These are phyloP conservation scores for Callipepla californica DNA, from an alignment of 2,113 vertebrate species.

Conservation along the genomic window DNA sequence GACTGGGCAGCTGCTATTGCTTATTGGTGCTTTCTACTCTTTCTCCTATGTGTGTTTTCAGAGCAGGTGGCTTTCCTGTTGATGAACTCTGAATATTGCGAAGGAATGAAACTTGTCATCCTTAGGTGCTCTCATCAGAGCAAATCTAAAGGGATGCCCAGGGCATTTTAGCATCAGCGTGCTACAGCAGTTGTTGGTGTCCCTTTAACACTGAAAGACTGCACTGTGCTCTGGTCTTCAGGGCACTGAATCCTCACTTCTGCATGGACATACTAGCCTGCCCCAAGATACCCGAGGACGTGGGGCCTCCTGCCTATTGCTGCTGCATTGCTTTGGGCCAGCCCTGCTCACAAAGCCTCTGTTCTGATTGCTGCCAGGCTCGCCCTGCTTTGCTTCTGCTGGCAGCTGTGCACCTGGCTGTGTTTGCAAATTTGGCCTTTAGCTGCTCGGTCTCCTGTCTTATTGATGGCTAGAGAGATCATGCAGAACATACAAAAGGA, in stretches of 20 bases:
- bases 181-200: rapidly evolving
- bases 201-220: not conserved
- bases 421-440: slow-evolving; percentile 56
- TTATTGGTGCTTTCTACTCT: not conserved
- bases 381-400: rapidly evolving
- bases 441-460: not conserved
- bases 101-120: not conserved
- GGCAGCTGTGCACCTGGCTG: not conserved
- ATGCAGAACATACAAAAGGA: slow-evolving; percentile 22
- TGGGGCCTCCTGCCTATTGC: not conserved
- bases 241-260: not conserved
- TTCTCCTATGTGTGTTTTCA: not conserved
- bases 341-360: not conserved
- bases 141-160: not conserved
- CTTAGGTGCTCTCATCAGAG: not conserved
- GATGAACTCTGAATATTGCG: not conserved
- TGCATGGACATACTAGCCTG: not conserved
- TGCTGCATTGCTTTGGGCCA: not conserved
- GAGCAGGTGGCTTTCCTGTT: not conserved
- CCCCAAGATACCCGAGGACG: not conserved
- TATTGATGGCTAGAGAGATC: not conserved
- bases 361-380: rapidly evolving
- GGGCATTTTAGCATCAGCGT: not conserved
- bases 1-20: not conserved
- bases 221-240: rapidly evolving